Evolutionary conservation across 2,113 vertebrate species (phyloP), one percentile per base, ranked within the genome.

Genomic region (Oreochromis spilurus): DNA sequence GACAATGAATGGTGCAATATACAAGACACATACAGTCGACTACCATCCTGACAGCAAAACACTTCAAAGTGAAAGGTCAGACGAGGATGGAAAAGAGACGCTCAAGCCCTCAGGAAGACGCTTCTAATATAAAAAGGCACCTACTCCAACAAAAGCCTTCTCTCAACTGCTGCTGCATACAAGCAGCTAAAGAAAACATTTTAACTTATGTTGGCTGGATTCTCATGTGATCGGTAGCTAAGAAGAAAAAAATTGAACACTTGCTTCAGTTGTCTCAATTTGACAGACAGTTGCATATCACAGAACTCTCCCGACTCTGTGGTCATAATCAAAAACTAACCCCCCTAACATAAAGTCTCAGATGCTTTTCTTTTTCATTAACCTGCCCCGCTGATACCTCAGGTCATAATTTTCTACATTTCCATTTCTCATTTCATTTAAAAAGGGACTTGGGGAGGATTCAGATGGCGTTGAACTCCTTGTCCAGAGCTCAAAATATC

Each of bases 401-500:
- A 3, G 79, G 75, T 88, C 58, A 70, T 77, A 31, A 50, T 84
- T 88, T 79, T 17, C 43, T 65, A 75, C 21, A 79, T 88, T 75
- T 78, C 21, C 9, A 38, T 38, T 65, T 80, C 58, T 75, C 16
- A 86, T 89, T 88, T 77, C 29, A 50, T 48, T 50, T 53, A 34
- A 19, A 50, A 12, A 50, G 24, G 38, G 10, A 9, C n/a, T 78
- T 70, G 24, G 77, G 60, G 70, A 89, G 17, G n/a, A 31, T 84
- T 87, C 78, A 53, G 83, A 72, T 52, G 38, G 62, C 89, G 85
- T 81, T 79, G n/a, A 60, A 50, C 45, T 54, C 38, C 6, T 53
- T 82, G 16, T 50, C 67, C 79, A 79, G 84, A 72, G 86, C 65
- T 82, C 81, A 84, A 91, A 86, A 83, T 81, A 88, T 86, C 86